phyloP scores from a whole-genome alignment of 2,113 vertebrate species.

The Drymodes brunneopygia region DNA sequence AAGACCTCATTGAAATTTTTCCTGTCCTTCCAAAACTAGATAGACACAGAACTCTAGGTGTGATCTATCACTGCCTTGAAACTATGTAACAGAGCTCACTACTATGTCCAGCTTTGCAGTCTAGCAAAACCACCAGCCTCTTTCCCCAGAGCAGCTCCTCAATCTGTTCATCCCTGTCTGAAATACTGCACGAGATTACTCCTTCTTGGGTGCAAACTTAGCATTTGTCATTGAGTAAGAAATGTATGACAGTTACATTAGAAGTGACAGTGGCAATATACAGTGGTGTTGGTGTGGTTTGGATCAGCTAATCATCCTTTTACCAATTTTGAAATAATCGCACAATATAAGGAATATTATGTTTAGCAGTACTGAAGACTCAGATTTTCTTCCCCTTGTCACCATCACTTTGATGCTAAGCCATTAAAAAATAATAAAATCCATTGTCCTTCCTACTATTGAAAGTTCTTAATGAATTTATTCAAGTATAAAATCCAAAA shows the following conservation, averaged over 20 bases:
- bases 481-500: slow-evolving; percentile 17
- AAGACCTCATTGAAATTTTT: background rate
- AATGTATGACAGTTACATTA: background rate
- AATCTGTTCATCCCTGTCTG: background rate
- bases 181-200: background rate
- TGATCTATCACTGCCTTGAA: background rate
- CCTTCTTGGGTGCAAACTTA: background rate
- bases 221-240: background rate
- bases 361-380: background rate
- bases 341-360: background rate
- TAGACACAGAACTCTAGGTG: background rate
- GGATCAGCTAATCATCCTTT: background rate
- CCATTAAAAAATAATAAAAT: slow-evolving; percentile 4
- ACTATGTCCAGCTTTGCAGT: background rate
- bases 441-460: background rate
- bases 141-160: background rate
- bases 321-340: background rate
- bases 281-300: background rate
- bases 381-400: background rate
- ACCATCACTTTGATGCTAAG: background rate
- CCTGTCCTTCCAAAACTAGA: background rate
- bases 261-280: background rate
- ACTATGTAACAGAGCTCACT: background rate
- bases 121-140: background rate
- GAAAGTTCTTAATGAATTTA: background rate